Evolutionary conservation across 53 echinoderm and acorn worm species (phyloP).

Genomic region (Antedon mediterranea): DNA sequence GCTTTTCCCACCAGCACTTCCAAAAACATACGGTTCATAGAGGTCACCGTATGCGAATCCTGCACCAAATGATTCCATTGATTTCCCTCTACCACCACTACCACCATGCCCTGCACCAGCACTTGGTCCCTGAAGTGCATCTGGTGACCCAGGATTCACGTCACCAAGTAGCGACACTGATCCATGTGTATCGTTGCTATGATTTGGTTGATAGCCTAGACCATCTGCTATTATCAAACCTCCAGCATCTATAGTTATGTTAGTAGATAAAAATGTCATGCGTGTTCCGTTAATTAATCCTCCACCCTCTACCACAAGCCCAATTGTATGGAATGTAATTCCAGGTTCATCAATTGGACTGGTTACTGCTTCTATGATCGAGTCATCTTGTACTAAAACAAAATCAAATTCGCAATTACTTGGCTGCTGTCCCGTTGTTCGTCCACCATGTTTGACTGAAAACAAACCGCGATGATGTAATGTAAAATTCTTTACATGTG

Average conservation of each 20-base stretch:
- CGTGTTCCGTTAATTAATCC: constrained; percentile 63
- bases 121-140: constrained; percentile 20
- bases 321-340: constrained; percentile 46
- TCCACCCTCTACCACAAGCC: constrained; percentile 67
- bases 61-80: constrained; percentile 15
- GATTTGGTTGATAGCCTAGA: constrained; percentile 44
- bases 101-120: constrained; percentile 85
- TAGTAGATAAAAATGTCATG: constrained; percentile 46
- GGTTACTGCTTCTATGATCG: constrained; percentile 46
- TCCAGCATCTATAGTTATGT: constrained; percentile 77
- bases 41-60: constrained; percentile 84
- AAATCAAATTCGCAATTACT: constrained; percentile 61
- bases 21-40: constrained; percentile 74
- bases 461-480: constrained; percentile 75
- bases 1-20: constrained; percentile 61
- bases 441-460: constrained; percentile 74
- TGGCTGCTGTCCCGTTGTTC: constrained; percentile 47
- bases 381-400: constrained; percentile 57
- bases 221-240: constrained; percentile 64
- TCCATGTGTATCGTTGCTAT: constrained; percentile 50
- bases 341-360: constrained; percentile 74
- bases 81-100: constrained; percentile 55
- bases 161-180: constrained; percentile 62
- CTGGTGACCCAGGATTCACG: constrained; percentile 74
- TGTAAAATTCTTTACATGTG: constrained; percentile 62